Conservation (phyloP, 2,888 invertebrate species). For the Synanthedon andrenaeformis region DNA sequence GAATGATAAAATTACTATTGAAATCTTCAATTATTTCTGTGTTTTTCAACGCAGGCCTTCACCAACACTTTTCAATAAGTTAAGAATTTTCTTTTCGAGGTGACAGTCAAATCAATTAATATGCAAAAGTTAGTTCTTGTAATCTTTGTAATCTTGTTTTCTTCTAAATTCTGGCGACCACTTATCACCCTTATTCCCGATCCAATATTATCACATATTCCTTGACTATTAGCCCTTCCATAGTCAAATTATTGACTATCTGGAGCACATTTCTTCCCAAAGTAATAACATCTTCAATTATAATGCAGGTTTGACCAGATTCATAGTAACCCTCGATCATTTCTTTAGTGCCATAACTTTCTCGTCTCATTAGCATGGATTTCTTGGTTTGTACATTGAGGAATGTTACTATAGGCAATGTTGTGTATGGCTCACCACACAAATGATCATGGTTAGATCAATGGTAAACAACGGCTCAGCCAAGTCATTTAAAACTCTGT, state of each 20-base stretch:
- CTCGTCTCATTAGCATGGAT: slow-evolving; percentile 92
- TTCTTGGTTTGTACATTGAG: slow-evolving; percentile 78
- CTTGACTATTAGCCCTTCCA: slow-evolving; percentile 74
- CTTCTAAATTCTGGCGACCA: slow-evolving; percentile 77
- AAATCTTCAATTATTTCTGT: slow-evolving; percentile 90
- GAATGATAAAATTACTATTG: slow-evolving; percentile 69
- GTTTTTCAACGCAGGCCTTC: slow-evolving; percentile 91
- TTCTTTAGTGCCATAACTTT: slow-evolving; percentile 95
- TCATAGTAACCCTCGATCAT: slow-evolving; percentile 90
- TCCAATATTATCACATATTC: slow-evolving; percentile 91
- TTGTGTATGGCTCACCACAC: slow-evolving; percentile 98
- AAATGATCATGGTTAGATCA: slow-evolving; percentile 79
- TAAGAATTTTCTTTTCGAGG: slow-evolving; percentile 77
- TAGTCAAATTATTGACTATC: slow-evolving; percentile 80
- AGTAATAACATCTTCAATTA: slow-evolving; percentile 95
- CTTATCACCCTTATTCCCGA: slow-evolving; percentile 95
- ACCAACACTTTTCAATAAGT: slow-evolving; percentile 80
- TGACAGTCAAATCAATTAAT: slow-evolving; percentile 85
- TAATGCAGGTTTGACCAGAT: slow-evolving; percentile 82
- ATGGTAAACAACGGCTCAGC: too few relatives aligned
- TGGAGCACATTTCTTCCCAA: slow-evolving; percentile 95
- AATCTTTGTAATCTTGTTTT: slow-evolving; percentile 77
- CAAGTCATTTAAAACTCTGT: too few relatives aligned
- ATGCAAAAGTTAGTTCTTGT: slow-evolving; percentile 91
- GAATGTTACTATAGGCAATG: slow-evolving; percentile 92